Evolutionary conservation across 30 jellyfish, hydroid and myxozoan species (phyloP).

Genomic region (Sanderia malayensis): DNA sequence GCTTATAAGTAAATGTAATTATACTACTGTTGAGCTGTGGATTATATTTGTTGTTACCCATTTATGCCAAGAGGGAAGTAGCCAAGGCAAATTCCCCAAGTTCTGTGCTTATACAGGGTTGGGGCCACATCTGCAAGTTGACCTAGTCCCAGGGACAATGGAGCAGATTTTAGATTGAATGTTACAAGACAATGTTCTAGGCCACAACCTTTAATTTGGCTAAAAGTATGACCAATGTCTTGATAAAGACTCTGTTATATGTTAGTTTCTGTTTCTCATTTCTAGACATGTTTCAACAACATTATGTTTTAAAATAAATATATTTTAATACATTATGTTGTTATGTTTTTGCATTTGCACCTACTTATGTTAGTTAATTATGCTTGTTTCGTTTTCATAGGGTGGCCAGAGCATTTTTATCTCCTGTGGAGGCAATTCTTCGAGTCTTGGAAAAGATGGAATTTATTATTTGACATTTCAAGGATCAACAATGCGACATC

Average conservation of each 20-base stretch:
- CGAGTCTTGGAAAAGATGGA: constrained; percentile 42
- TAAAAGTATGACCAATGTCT: too few relatives aligned
- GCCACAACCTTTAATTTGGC: too few relatives aligned
- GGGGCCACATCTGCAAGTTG: too few relatives aligned
- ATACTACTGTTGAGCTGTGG: not conserved
- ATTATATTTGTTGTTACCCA: not conserved
- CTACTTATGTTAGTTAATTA: too few relatives aligned
- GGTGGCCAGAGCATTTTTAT: constrained; percentile 91
- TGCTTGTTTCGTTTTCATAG: too few relatives aligned
- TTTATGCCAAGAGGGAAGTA: not conserved
- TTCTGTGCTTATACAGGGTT: not conserved
- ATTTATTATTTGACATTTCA: constrained; percentile 66
- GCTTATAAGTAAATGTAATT: not conserved
- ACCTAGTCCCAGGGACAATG: too few relatives aligned
- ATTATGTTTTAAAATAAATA: too few relatives aligned
- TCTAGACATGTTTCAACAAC: not conserved
- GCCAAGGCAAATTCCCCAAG: not conserved
- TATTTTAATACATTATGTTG: not conserved
- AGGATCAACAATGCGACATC: constrained; percentile 85
- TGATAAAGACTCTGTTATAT: not conserved
- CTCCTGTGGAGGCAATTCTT: constrained; percentile 61
- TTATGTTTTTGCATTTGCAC: not conserved
- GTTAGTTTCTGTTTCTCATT: not conserved
- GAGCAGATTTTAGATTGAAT: too few relatives aligned
- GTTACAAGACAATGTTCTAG: too few relatives aligned